A percentile compares a stretch with the other conserved stretches of the same genome.
Evolutionary conservation across 2,113 vertebrate species (phyloP).

Genomic region (Burhinus oedicnemus): DNA sequence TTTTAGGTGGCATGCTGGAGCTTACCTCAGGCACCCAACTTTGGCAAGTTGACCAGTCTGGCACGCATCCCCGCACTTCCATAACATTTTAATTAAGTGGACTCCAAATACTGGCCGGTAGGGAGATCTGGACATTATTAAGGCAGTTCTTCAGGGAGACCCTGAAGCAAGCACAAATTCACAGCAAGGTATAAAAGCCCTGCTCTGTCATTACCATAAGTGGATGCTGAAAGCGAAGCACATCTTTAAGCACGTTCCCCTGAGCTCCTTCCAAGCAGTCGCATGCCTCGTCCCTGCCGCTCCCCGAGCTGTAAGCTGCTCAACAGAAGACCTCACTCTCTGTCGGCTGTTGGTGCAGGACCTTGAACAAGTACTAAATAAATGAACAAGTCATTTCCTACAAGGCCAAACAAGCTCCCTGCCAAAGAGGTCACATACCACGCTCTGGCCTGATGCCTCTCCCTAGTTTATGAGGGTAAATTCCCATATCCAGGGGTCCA

Average conservation of each 20-base stretch:
- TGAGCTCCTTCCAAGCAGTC: fast-evolving
- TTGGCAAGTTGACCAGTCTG: background rate
- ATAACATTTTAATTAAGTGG: fast-evolving
- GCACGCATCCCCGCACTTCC: fast-evolving
- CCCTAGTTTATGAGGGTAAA: constrained; percentile 58
- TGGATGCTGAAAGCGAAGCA: background rate
- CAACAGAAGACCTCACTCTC: background rate
- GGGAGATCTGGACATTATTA: fast-evolving
- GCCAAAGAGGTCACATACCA: constrained; percentile 68
- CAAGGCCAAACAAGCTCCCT: constrained; percentile 60
- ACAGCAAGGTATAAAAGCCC: background rate
- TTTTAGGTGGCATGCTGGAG: background rate
- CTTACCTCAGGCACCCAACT: background rate
- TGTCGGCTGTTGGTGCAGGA: background rate
- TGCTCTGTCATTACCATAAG: fast-evolving
- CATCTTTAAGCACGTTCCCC: background rate
- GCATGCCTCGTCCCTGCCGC: fast-evolving
- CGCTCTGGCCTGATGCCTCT: constrained; percentile 48
- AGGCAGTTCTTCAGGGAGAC: background rate
- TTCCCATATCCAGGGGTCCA: constrained; percentile 65
- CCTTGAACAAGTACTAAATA: constrained; percentile 46
- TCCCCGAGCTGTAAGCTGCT: background rate
- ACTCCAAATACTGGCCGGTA: background rate
- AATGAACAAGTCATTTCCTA: constrained; percentile 54
- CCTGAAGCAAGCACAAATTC: background rate